Evolutionary conservation across 2,888 invertebrate genomes (phyloP).

Genomic region (Leptarthrus brevirostris): DNA sequence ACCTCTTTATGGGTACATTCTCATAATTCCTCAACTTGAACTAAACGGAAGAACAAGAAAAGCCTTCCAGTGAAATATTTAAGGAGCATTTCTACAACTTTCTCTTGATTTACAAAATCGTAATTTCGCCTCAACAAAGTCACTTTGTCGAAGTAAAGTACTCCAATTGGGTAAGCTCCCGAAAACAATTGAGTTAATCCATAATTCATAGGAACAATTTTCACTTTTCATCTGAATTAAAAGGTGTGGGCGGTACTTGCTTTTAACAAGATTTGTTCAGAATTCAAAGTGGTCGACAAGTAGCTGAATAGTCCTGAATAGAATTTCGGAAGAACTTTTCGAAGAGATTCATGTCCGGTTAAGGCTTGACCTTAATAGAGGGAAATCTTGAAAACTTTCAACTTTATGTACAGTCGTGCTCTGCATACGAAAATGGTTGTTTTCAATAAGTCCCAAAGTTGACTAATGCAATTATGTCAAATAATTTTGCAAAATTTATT

Average conservation of each 20-base stretch:
- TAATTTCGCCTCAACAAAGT: slow-evolving; percentile 14
- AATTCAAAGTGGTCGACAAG: slow-evolving; percentile 41
- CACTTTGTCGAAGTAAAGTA: not conserved
- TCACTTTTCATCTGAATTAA: slow-evolving; percentile 39
- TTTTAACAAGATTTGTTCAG: slow-evolving; percentile 45
- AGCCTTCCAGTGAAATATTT: not conserved
- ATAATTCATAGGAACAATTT: slow-evolving; percentile 47
- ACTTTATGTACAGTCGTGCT: slow-evolving; percentile 18
- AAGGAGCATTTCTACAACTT: not conserved
- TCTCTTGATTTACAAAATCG: slow-evolving; percentile 24
- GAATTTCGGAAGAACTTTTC: slow-evolving; percentile 23
- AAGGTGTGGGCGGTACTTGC: slow-evolving; percentile 36
- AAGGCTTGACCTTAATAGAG: slow-evolving; percentile 31
- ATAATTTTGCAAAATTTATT: slow-evolving; percentile 21
- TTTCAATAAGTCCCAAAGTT: not conserved
- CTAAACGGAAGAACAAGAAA: not conserved
- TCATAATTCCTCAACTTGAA: slow-evolving; percentile 26
- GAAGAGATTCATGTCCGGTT: slow-evolving; percentile 13
- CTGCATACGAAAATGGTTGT: slow-evolving; percentile 12
- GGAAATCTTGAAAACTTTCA: slow-evolving; percentile 33
- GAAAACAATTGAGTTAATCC: slow-evolving; percentile 49
- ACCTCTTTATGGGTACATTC: not conserved
- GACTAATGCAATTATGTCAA: slow-evolving; percentile 10
- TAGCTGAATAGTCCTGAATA: slow-evolving; percentile 16
- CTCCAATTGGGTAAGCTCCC: slow-evolving; percentile 37